Base-by-base conservation (phyloP, 2,888 invertebrate species). In the Idaea biselata region DNA sequence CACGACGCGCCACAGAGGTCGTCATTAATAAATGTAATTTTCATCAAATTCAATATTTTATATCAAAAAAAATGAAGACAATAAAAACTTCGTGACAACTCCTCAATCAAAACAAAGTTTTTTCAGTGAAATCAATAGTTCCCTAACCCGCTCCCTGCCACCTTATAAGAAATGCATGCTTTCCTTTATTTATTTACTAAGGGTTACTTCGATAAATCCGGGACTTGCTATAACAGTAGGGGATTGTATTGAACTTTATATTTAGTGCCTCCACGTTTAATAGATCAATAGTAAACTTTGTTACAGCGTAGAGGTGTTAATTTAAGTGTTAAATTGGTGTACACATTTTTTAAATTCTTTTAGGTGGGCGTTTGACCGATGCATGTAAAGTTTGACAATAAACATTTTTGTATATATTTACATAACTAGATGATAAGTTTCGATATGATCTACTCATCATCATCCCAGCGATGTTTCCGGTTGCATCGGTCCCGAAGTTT, bases 221-320 rank as follows among this genome's bases (percentile, higher is more conserved):
- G 81, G 89, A 83, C 85, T 88, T 82, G 77, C 82, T 83, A 86
- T 88, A 80, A 82, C 75, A 76, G 80, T 86, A 89, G 80, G 90
- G 88, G 89, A 84, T 89, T 91, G 90, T 90, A 91, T 91, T 89
- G 90, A 86, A 90, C 87, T 87, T 87, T 89, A 89, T 88, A 90
- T 91, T 89, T 85, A 84, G 87, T 44, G 2, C 8, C 14, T 87
- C 83, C 81, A 83, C 87, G 85, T 86, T 87, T 84, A 69, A 68
- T 72, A 81, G 87, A 91, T 91, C 91, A 87, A 91, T 91, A 89
- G 76, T 80, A 79, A 82, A 69, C 80, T 80, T 73, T 73, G 79
- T 76, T 83, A 82, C 82, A 83, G 75, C 69, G 68, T 44, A 11
- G 44, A 11, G 11, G 44, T 44, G 44, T 14, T 44, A 44, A 44